phyloP scores from a whole-genome alignment of 1,140 invertebrate genomes.

The Drosophila bipectinata region DNA sequence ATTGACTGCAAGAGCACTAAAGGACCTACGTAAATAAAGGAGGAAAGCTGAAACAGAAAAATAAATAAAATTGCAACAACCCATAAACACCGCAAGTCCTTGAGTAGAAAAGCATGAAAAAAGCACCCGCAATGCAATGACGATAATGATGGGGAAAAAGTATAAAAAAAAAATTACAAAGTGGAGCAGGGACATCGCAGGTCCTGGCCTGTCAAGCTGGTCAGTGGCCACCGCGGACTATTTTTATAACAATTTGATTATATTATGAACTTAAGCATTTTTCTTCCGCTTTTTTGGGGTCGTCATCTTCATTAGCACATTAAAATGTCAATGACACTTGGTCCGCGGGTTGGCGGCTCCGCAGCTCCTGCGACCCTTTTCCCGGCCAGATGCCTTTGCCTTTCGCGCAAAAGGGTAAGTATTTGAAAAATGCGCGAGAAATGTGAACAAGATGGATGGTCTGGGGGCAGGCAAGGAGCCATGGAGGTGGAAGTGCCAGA shows the following conservation, averaged over 20 bases:
- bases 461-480: background rate
- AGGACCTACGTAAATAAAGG: slow-evolving; percentile 10
- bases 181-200: slow-evolving; percentile 48
- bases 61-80: slow-evolving; percentile 70
- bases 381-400: background rate
- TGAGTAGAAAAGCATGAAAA: slow-evolving; percentile 32
- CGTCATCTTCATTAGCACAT: slow-evolving; percentile 81
- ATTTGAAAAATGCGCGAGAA: slow-evolving; percentile 74
- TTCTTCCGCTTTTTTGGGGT: slow-evolving; percentile 51
- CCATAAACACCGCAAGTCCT: slow-evolving; percentile 76
- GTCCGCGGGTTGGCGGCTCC: slow-evolving; percentile 13
- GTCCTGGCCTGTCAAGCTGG: slow-evolving; percentile 26
- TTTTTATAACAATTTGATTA: slow-evolving; percentile 81
- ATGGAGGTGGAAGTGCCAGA: slow-evolving; percentile 17
- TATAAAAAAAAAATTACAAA: slow-evolving; percentile 18
- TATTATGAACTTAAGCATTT: slow-evolving; percentile 66
- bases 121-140: slow-evolving; percentile 51
- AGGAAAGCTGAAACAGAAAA: slow-evolving; percentile 22
- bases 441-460: slow-evolving; percentile 49
- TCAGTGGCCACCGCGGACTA: slow-evolving; percentile 42
- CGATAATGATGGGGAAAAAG: slow-evolving; percentile 39
- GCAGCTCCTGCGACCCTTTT: slow-evolving; percentile 20
- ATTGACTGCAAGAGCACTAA: slow-evolving; percentile 67
- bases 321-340: slow-evolving; percentile 81
- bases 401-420: slow-evolving; percentile 58